Percentiles rank a stretch among this genome's conserved stretches.
phyloP scores from a whole-genome alignment of 2,888 invertebrate species.

The Yponomeuta cagnagella region DNA sequence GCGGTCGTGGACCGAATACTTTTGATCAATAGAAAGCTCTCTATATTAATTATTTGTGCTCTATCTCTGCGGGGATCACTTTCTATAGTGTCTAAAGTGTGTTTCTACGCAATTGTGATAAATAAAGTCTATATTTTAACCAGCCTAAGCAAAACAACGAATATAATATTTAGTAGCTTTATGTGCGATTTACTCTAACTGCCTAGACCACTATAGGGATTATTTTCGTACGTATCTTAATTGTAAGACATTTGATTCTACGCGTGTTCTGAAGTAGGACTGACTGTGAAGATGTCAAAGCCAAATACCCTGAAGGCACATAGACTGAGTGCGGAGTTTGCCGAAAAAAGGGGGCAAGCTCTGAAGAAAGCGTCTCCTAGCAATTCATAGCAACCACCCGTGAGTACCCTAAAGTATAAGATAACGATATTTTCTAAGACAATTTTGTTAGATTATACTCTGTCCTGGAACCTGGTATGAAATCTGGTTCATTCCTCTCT shows the following conservation, averaged over 20 bases:
- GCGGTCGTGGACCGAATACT: constrained; percentile 34
- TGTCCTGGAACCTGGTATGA: background rate
- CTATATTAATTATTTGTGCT: constrained; percentile 71
- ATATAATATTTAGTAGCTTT: constrained; percentile 29
- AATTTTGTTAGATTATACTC: no score
- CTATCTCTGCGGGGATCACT: constrained; percentile 31
- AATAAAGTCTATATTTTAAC: constrained; percentile 14
- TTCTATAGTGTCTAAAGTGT: constrained; percentile 16
- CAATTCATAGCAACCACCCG: constrained; percentile 70
- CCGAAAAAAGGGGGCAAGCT: constrained; percentile 59
- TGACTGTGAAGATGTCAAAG: constrained; percentile 52
- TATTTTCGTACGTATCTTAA: constrained; percentile 30
- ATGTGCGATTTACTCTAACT: background rate
- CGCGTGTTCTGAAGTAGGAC: constrained; percentile 23
- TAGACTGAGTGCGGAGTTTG: constrained; percentile 68
- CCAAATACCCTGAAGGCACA: constrained; percentile 68
- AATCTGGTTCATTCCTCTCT: background rate
- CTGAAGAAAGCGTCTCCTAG: constrained; percentile 62
- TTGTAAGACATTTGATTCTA: constrained; percentile 25
- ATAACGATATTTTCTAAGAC: background rate
- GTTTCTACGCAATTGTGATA: constrained; percentile 25
- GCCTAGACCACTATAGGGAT: constrained; percentile 26
- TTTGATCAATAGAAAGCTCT: constrained; percentile 64
- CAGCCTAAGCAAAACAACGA: constrained; percentile 41
- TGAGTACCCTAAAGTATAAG: constrained; percentile 38